phyloP scores from a whole-genome alignment of 1,140 invertebrate species.

The Apis dorsata region DNA sequence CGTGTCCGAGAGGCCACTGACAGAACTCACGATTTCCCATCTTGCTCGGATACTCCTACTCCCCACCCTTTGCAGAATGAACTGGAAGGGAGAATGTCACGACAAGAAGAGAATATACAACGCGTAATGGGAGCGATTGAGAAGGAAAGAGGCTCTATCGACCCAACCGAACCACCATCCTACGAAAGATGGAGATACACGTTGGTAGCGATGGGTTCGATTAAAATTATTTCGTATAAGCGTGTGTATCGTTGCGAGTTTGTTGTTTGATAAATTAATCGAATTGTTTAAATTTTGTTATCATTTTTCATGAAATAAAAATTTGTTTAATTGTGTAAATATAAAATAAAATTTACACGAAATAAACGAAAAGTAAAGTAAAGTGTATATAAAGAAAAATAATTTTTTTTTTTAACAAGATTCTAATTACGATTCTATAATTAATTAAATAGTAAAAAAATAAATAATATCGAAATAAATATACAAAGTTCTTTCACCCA shows the following conservation, averaged over 20 bases:
- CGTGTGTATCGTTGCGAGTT: neutral
- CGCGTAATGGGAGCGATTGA: slow-evolving; percentile 3
- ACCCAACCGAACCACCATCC: slow-evolving; percentile 51
- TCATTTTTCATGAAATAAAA: too few species aligned
- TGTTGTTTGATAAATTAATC: too few species aligned
- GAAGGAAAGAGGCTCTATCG: slow-evolving; percentile 66
- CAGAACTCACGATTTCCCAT: slow-evolving; percentile 60
- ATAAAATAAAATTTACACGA: too few species aligned
- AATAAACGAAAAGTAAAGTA: neutral
- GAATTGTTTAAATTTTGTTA: too few species aligned
- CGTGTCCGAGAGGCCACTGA: slow-evolving; percentile 71
- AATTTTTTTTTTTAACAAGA: neutral
- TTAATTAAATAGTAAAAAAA: too few species aligned
- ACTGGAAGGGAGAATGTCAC: neutral
- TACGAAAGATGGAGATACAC: slow-evolving; percentile 42
- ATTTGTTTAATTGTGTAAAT: too few species aligned
- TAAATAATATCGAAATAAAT: too few species aligned
- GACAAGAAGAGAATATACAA: slow-evolving; percentile 8
- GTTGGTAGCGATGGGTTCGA: slow-evolving; percentile 39
- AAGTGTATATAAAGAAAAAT: neutral
- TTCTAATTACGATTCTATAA: neutral
- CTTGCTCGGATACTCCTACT: slow-evolving; percentile 36
- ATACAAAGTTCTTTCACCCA: neutral
- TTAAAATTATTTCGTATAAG: neutral
- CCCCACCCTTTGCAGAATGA: slow-evolving; percentile 6